Evolutionary conservation across 2,797 vertebrate genomes (phyloP).

Genomic region (Gorsachius magnificus): DNA sequence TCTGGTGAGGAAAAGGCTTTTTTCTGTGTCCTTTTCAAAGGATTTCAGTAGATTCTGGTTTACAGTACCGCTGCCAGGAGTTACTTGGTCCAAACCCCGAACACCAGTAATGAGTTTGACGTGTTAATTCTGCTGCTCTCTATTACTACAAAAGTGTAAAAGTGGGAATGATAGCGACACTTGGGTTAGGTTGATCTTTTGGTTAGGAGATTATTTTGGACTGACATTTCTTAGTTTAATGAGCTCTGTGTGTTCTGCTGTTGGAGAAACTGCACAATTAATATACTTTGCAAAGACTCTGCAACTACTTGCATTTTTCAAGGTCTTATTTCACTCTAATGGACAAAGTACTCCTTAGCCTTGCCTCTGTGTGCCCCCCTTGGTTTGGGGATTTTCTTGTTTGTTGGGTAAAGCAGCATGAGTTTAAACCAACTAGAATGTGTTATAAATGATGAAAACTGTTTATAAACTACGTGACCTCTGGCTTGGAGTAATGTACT

Average conservation of each 20-base stretch:
- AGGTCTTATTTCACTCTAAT: background rate
- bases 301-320: background rate
- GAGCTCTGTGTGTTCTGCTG: background rate
- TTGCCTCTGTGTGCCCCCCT: background rate
- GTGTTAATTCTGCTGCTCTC: background rate
- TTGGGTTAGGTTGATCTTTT: background rate
- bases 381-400: background rate
- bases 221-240: conserved; percentile 4
- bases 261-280: background rate
- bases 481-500: background rate
- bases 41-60: conserved; percentile 7
- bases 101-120: background rate
- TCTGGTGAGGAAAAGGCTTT: background rate
- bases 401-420: background rate
- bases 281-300: background rate
- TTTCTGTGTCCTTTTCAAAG: background rate
- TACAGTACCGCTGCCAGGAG: background rate
- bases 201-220: background rate
- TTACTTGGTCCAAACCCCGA: background rate
- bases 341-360: background rate
- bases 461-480: background rate
- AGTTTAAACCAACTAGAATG: background rate
- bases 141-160: background rate
- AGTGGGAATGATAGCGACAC: background rate
- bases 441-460: background rate